These are phyloP conservation scores for Xiphophorus couchianus DNA, from an alignment of 2,113 vertebrate species.

Conservation along the genomic window DNA sequence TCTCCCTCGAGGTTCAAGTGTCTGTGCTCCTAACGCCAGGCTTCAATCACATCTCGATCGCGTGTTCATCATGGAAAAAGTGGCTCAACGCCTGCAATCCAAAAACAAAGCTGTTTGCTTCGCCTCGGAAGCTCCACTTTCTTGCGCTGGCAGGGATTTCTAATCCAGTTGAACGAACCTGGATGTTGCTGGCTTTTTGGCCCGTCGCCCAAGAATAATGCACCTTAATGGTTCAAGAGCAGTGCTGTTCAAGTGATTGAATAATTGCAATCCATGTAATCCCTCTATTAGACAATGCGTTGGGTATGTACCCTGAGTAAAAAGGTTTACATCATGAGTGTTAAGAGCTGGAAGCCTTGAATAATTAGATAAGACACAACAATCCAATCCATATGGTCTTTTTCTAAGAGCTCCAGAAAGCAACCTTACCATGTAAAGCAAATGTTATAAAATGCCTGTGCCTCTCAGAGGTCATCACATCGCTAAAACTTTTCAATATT, in stretches of 20 bases:
- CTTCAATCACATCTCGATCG: slow-evolving; percentile 67
- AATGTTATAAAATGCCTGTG: background rate
- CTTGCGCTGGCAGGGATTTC: slow-evolving; percentile 24
- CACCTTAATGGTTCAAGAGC: slow-evolving; percentile 27
- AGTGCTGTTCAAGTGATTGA: slow-evolving; percentile 47
- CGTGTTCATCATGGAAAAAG: slow-evolving; percentile 59
- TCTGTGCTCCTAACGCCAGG: slow-evolving; percentile 58
- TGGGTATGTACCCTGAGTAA: slow-evolving; percentile 44
- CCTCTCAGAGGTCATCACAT: background rate
- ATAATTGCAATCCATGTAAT: slow-evolving; percentile 43
- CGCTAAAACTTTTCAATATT: background rate
- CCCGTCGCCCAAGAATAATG: slow-evolving; percentile 32
- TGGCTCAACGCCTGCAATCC: slow-evolving; percentile 33
- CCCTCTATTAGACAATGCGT: slow-evolving; percentile 36
- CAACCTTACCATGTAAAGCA: background rate
- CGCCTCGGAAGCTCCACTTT: slow-evolving; percentile 38
- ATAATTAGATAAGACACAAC: slow-evolving; percentile 37
- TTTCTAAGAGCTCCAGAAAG: slow-evolving; percentile 18
- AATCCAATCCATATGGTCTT: slow-evolving; percentile 43
- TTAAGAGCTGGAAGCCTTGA: slow-evolving; percentile 43
- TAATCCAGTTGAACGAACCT: slow-evolving; percentile 20
- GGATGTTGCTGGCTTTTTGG: slow-evolving; percentile 27
- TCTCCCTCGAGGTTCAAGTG: slow-evolving; percentile 65
- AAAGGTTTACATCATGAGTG: slow-evolving; percentile 30
- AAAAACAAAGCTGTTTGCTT: slow-evolving; percentile 56